These are phyloP conservation scores for Troides oblongomaculatus DNA, from an alignment of 2,888 invertebrate species.

Conservation along the genomic window DNA sequence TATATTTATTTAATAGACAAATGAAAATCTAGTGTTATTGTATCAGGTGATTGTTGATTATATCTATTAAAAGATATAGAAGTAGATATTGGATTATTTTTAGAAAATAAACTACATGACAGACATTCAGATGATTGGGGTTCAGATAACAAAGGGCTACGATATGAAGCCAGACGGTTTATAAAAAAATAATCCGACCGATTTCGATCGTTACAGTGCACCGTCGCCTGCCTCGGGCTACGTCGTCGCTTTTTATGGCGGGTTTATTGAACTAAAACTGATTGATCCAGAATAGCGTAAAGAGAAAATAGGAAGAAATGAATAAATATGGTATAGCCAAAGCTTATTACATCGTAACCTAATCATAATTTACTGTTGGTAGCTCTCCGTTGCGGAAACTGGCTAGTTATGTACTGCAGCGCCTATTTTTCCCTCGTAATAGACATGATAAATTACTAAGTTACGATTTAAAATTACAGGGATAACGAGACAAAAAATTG, in stretches of 20 bases:
- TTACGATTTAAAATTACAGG: no score
- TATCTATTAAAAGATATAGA: no score
- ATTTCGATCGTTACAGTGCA: slow-evolving; percentile 36
- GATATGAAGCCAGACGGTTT: slow-evolving; percentile 44
- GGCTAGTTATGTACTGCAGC: background rate
- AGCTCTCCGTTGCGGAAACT: background rate
- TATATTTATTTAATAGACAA: no score
- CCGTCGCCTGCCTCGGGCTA: slow-evolving; percentile 38
- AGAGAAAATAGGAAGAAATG: background rate
- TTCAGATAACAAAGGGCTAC: slow-evolving; percentile 46
- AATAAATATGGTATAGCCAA: no score
- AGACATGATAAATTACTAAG: no score
- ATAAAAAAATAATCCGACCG: slow-evolving; percentile 53
- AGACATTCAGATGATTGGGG: slow-evolving; percentile 34
- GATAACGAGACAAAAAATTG: no score
- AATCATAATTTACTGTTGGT: background rate
- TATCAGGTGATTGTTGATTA: no score
- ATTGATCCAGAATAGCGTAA: slow-evolving; percentile 10
- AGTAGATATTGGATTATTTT: no score
- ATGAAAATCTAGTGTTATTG: no score
- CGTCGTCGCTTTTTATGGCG: slow-evolving; percentile 36
- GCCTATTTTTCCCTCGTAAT: no score
- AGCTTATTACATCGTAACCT: no score
- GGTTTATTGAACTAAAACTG: slow-evolving; percentile 32
- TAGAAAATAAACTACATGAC: background rate